Percentiles rank a stretch among this genome's conserved stretches.
Conservation (phyloP, 2,797 vertebrate genomes). For the Leucoraja ocellata region DNA sequence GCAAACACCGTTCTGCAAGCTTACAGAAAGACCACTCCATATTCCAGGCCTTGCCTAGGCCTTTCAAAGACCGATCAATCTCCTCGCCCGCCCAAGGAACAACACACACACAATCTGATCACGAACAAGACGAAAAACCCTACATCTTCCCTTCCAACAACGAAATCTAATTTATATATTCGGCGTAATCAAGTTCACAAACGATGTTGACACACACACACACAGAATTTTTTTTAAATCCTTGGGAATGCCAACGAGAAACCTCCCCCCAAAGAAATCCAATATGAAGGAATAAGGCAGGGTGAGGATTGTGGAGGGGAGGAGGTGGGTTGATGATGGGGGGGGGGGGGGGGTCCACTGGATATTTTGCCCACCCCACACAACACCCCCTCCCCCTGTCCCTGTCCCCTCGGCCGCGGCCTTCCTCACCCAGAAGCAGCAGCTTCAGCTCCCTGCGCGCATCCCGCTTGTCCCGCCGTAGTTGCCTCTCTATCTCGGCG, state of each 20-base stretch:
- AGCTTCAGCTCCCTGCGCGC: conserved; percentile 88
- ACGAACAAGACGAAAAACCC: neutral
- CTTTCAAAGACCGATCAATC: neutral
- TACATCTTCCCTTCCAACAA: no score
- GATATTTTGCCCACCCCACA: neutral
- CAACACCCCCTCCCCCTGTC: neutral
- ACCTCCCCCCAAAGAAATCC: no score
- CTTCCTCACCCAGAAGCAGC: conserved; percentile 75
- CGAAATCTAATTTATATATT: neutral
- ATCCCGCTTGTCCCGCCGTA: conserved; percentile 90
- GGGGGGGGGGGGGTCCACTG: conserved; percentile 6
- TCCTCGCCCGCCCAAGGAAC: neutral
- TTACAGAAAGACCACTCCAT: neutral
- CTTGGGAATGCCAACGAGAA: neutral
- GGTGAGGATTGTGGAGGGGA: neutral
- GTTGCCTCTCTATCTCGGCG: conserved; percentile 93
- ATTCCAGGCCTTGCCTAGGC: conserved; percentile 9
- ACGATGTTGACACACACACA: neutral
- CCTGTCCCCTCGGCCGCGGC: neutral
- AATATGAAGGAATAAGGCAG: neutral
- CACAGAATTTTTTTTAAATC: conserved; percentile 33
- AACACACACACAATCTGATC: neutral
- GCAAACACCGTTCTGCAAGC: neutral
- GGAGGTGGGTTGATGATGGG: neutral
- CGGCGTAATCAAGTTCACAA: neutral